Percentiles rank a stretch among this genome's conserved stretches.
Conservation (phyloP, 2,888 invertebrate genomes). For the Steromphala cineraria region DNA sequence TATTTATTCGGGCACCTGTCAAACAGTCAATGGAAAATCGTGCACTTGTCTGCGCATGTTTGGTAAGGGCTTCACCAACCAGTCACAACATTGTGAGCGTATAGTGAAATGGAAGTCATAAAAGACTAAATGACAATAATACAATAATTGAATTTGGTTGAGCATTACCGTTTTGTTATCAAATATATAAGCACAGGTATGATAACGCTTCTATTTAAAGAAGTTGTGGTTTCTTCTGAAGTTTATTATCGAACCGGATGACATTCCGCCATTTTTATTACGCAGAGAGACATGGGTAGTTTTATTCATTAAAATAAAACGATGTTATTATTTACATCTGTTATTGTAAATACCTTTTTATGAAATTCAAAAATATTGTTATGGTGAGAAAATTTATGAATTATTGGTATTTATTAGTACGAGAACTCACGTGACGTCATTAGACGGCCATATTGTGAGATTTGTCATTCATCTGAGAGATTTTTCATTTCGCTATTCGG, state of each 20-base stretch:
- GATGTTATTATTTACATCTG: too few species aligned
- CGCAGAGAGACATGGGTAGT: background rate
- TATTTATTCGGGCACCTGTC: background rate
- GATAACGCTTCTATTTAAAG: background rate
- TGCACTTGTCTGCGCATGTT: constrained; percentile 1
- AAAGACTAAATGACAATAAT: background rate
- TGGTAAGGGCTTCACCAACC: background rate
- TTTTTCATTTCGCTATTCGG: background rate
- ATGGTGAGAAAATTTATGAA: background rate
- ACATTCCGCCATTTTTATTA: constrained; percentile 4
- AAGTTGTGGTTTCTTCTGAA: too few species aligned
- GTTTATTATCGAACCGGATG: background rate
- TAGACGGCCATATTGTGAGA: constrained; percentile 26
- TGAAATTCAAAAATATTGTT: too few species aligned
- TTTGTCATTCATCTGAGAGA: constrained; percentile 19
- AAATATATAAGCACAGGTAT: background rate
- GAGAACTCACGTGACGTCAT: constrained; percentile 26
- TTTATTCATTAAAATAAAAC: background rate
- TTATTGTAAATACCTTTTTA: too few species aligned
- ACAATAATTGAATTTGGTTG: background rate
- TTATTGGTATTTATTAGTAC: background rate
- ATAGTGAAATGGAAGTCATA: background rate
- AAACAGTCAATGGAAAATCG: background rate
- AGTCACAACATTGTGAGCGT: background rate
- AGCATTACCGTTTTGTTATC: too few species aligned